Percentiles rank a stretch among this genome's conserved stretches.
phyloP scores from a whole-genome alignment of 2,888 invertebrate genomes.

The Dione vanillae region DNA sequence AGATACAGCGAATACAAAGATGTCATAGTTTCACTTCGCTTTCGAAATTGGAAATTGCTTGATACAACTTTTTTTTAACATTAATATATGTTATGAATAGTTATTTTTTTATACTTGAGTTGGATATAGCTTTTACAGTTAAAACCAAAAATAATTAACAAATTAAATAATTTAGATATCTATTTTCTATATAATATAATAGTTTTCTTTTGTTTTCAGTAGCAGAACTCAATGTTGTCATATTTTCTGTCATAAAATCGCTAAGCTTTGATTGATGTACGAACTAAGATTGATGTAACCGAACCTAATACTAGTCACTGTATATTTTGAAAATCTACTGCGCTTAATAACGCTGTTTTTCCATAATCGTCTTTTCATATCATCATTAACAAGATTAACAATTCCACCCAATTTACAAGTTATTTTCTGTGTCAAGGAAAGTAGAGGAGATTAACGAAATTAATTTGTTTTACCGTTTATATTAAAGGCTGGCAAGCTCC shows the following conservation, averaged over 20 bases:
- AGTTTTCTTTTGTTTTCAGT: too few relatives aligned
- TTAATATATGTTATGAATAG: too few relatives aligned
- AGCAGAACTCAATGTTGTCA: too few relatives aligned
- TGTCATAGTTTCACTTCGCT: neutral
- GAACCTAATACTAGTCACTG: too few relatives aligned
- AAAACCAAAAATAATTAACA: too few relatives aligned
- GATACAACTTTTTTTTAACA: neutral
- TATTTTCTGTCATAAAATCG: too few relatives aligned
- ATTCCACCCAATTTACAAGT: neutral
- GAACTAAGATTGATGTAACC: too few relatives aligned
- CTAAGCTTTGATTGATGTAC: too few relatives aligned
- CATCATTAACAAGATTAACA: conserved; percentile 3
- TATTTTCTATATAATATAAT: too few relatives aligned
- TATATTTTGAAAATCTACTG: neutral
- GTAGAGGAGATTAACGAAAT: conserved; percentile 14
- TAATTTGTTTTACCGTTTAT: conserved; percentile 24
- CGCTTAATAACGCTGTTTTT: neutral
- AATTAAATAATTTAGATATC: too few relatives aligned
- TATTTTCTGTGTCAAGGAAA: conserved; percentile 13
- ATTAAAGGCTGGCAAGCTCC: conserved; percentile 22
- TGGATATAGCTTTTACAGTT: too few relatives aligned
- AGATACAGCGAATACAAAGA: neutral
- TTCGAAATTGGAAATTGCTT: neutral
- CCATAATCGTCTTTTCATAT: neutral
- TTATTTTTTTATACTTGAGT: too few relatives aligned